phyloP scores from a whole-genome alignment of 2,113 vertebrate genomes.

The Craseonycteris thonglongyai region DNA sequence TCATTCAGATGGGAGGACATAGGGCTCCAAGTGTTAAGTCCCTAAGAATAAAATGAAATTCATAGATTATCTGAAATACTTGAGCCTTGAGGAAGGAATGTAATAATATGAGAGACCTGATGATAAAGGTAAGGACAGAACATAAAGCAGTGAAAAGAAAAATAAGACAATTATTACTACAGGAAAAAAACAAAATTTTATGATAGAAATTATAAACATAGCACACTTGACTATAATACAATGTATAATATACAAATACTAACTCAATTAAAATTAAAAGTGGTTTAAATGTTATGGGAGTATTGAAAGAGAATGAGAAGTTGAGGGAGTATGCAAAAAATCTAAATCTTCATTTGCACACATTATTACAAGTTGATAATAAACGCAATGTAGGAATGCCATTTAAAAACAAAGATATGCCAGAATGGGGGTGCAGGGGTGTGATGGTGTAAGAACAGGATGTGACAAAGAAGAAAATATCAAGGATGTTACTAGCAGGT shows the following conservation, averaged over 20 bases:
- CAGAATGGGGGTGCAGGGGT: neutral
- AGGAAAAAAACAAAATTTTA: neutral
- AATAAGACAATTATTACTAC: neutral
- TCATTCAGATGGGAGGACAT: neutral
- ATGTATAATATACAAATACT: neutral
- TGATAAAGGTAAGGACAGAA: neutral
- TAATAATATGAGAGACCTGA: neutral
- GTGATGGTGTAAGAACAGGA: neutral
- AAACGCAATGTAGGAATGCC: neutral
- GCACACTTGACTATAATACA: neutral
- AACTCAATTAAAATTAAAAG: neutral
- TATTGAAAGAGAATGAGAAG: neutral
- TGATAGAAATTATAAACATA: neutral
- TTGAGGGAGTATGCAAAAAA: neutral
- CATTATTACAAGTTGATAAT: neutral
- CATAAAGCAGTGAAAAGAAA: neutral
- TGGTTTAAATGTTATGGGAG: neutral
- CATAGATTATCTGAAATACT: neutral
- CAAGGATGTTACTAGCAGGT: neutral
- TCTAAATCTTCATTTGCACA: neutral
- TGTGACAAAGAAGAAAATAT: neutral
- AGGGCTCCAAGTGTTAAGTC: neutral
- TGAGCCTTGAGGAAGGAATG: neutral
- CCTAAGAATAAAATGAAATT: neutral
- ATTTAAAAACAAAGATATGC: neutral